Evolutionary conservation across 2,888 invertebrate species (phyloP).

Genomic region (Micropterix aruncella): DNA sequence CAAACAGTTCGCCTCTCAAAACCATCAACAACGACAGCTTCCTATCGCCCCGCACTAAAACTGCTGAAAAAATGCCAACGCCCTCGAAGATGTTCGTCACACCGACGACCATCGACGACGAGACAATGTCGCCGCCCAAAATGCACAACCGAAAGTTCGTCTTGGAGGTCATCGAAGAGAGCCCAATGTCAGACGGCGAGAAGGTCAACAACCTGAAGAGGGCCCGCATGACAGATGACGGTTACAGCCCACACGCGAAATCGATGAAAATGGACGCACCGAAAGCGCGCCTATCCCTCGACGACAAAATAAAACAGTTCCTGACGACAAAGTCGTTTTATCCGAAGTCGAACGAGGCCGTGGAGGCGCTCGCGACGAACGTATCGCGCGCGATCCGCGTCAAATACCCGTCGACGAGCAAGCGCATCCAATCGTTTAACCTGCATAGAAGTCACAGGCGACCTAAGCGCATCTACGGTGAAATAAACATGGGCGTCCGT

Average conservation of each 20-base stretch:
- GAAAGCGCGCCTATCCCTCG: conserved; percentile 30
- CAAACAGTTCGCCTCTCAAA: background rate
- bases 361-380: conserved; percentile 22
- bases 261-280: conserved; percentile 27
- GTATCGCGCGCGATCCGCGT: conserved; percentile 22
- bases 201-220: conserved; percentile 29
- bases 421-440: conserved; percentile 3
- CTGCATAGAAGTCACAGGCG: conserved; percentile 1
- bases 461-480: conserved; percentile 11
- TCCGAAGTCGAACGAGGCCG: conserved; percentile 30
- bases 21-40: background rate
- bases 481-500: conserved; percentile 51
- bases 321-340: conserved; percentile 41
- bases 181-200: conserved; percentile 26
- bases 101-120: conserved; percentile 25
- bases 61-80: conserved; percentile 14
- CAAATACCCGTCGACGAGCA: conserved; percentile 15
- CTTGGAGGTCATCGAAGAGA: conserved; percentile 24
- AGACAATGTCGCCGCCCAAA: conserved; percentile 27
- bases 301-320: conserved; percentile 31
- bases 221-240: conserved; percentile 23
- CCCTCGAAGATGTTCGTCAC: conserved; percentile 31
- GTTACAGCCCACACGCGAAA: conserved; percentile 23
- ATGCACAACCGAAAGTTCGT: conserved; percentile 24
- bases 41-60: background rate